Evolutionary conservation across 2,797 vertebrate species (phyloP).

Genomic region (Sparus aurata): DNA sequence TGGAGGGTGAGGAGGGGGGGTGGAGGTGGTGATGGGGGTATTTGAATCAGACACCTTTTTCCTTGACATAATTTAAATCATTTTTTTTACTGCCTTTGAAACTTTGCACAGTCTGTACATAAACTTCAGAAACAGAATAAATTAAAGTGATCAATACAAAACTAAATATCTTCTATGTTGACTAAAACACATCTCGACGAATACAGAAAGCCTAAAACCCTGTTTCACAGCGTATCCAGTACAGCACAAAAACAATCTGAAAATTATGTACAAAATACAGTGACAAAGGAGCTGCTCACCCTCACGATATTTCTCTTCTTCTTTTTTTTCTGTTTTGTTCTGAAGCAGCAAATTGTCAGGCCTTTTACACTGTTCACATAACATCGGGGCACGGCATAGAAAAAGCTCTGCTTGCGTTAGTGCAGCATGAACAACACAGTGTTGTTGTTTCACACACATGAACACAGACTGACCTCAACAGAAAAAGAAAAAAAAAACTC

Average conservation of each 20-base stretch:
- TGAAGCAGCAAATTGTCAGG: slow-evolving; percentile 78
- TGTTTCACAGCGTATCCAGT: slow-evolving; percentile 93
- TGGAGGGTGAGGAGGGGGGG: too few relatives aligned
- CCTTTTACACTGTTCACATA: slow-evolving; percentile 76
- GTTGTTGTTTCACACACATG: slow-evolving; percentile 81
- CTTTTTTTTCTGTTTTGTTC: slow-evolving; percentile 44
- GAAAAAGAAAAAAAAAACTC: slow-evolving; percentile 33
- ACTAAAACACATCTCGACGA: slow-evolving; percentile 92
- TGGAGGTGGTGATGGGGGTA: background rate
- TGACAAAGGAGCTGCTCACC: slow-evolving; percentile 76
- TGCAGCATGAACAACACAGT: slow-evolving; percentile 79
- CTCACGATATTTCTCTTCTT: slow-evolving; percentile 39
- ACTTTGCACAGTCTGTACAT: slow-evolving; percentile 96
- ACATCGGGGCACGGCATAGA: slow-evolving; percentile 75
- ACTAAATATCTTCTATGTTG: slow-evolving; percentile 95
- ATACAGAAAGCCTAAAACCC: slow-evolving; percentile 92
- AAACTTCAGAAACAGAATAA: slow-evolving; percentile 95
- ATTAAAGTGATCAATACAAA: slow-evolving; percentile 98
- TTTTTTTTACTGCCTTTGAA: slow-evolving; percentile 93
- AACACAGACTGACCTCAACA: slow-evolving; percentile 82
- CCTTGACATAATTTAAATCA: slow-evolving; percentile 89
- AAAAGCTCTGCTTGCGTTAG: slow-evolving; percentile 79
- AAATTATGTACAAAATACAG: slow-evolving; percentile 85
- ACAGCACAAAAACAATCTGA: slow-evolving; percentile 90
- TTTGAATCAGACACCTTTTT: slow-evolving; percentile 75